These are phyloP conservation scores for Heliconius eleuchia DNA, from an alignment of 1,140 invertebrate species.

Conservation along the genomic window DNA sequence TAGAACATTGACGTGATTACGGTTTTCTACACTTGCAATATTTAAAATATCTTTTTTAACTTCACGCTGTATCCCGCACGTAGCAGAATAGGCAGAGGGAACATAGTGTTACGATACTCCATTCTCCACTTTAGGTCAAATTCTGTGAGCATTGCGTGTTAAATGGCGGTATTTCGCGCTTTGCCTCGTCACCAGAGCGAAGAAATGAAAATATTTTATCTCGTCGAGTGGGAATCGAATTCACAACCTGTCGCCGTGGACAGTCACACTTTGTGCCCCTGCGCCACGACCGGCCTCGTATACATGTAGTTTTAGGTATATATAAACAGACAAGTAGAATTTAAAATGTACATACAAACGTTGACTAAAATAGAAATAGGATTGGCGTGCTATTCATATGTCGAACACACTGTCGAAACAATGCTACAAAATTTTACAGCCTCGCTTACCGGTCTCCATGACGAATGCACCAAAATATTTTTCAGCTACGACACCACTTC, in stretches of 20 bases:
- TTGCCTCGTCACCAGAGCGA: no score
- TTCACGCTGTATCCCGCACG: neutral
- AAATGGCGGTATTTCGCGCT: no score
- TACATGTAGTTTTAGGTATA: neutral
- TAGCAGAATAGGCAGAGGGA: no score
- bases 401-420: conserved; percentile 65
- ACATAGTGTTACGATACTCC: no score
- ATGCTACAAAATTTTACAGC: conserved; percentile 39
- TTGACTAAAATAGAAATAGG: conserved; percentile 61
- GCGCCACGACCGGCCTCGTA: no score
- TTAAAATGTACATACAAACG: conserved; percentile 16
- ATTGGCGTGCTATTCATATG: conserved; percentile 58
- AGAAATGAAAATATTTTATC: no score
- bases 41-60: neutral
- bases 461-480: conserved; percentile 67
- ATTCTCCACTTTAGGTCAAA: no score
- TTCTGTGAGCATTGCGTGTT: no score
- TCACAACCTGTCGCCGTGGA: no score
- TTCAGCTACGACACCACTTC: conserved; percentile 28
- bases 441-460: conserved; percentile 44
- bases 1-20: conserved; percentile 2
- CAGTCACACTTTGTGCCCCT: no score
- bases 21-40: neutral
- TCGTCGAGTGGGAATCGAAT: no score
- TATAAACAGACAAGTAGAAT: neutral